Base-by-base conservation (phyloP, 2,797 vertebrate species). In the Myripristis murdjan region DNA sequence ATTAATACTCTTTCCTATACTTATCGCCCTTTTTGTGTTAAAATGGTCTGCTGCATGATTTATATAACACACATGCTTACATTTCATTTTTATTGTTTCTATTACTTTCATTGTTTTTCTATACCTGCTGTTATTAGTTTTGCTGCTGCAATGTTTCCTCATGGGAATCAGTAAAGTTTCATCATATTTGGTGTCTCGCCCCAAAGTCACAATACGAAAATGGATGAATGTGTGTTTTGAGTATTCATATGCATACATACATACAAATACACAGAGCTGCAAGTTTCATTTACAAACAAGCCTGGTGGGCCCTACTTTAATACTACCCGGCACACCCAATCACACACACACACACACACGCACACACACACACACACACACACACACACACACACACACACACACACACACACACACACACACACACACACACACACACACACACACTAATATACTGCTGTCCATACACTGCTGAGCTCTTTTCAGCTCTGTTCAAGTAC, bases 371-470 rank as follows among this genome's bases (percentile, higher is more conserved):
- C n/a, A n/a, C n/a, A n/a, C n/a, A n/a, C n/a, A n/a, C 33, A 18
- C 10, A 57, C n/a, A 20, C 20, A 24, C 18, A 39, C 55, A 41
- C 33, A 57, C 54, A 57, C 33, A 57, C 33, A 57, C 18, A 23
- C 33, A 59, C 55, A 41, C 55, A 59, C 35, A 59, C 57, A 60
- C 46, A 51, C 60, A 47, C 43, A 35, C n/a, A n/a, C n/a, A n/a
- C n/a, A n/a, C n/a, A n/a, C n/a, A n/a, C n/a, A n/a, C n/a, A n/a
- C n/a, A n/a, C n/a, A n/a, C n/a, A n/a, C n/a, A n/a, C n/a, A n/a
- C n/a, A n/a, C n/a, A n/a, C n/a, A n/a, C n/a, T n/a, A n/a, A n/a
- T n/a, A n/a, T n/a, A n/a, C n/a, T n/a, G n/a, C n/a, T n/a, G n/a
- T n/a, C n/a, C n/a, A n/a, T n/a, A n/a, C n/a, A n/a, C n/a, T 52